Evolutionary conservation across 2,113 vertebrate genomes (phyloP), one percentile per base, ranked within the genome.

Genomic region (Circaetus cinerascens): DNA sequence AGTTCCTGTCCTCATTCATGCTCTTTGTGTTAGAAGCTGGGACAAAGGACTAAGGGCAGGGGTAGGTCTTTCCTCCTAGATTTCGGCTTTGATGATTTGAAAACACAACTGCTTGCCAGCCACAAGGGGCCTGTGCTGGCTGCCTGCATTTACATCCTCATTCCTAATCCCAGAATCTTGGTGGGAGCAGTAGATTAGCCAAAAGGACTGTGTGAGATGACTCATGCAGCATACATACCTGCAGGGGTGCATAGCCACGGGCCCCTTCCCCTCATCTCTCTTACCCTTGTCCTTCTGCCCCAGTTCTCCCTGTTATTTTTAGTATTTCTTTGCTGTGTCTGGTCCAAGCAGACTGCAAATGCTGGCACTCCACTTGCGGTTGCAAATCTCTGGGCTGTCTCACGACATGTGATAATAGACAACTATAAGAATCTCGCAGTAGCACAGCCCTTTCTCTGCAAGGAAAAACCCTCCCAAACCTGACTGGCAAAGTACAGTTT

Each of bases 381-480:
- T 60, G 43, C 23, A 34, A 10, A 14, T 38, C 66, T 64, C 51
- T 45, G 36, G 20, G 13, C 41, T 69, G 16, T 30, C 40, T 64
- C 57, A 43, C 0, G 0, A 27, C 34, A 38, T 0, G 0, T 3
- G 19, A 25, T 48, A 36, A 74, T 4, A 59, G 26, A 60, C 17
- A 57, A 12, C 16, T 46, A 0, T 6, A 57, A 76, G 11, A 63
- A 69, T 7, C n/a, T 57, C 6, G 3, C 59, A 32, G 36, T 3
- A 79, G 32, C 25, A 83, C 18, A 60, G 18, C 26, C 32, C 40
- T 74, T 80, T 23, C 43, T 38, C 72, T 36, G 45, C 18, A 59
- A 67, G 64, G 55, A 73, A 86, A 69, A 46, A 1, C 45, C 30
- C 38, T 38, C 10, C 29, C 36, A 77, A 69, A 51, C 9, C 16